Evolutionary conservation across 1,140 invertebrate species (phyloP), one percentile per base, ranked within the genome.

Genomic region (Drosophila suzukii): DNA sequence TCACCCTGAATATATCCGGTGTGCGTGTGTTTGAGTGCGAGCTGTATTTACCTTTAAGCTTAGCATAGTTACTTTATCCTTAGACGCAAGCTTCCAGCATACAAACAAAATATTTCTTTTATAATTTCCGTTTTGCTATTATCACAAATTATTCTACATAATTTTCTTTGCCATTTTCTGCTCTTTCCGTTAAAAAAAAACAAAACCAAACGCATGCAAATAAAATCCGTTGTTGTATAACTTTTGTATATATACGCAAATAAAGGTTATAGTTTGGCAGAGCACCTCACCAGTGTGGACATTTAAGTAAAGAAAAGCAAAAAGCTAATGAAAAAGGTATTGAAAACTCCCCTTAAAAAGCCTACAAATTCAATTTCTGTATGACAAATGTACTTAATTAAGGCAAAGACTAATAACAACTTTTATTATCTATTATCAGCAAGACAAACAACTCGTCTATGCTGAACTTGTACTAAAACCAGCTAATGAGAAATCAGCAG

Each of bases 381-480:
- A 17, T 68, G 3, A 11, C 38, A 12, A 34, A 13, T n/a, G 10
- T 20, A 11, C 1, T 11, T 3, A 1, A 10, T 4, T 12, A 0
- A 1, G 13, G 27, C 8, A 4, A 30, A 17, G 38, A 41, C 55
- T 76, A 49, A 76, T 56, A 2, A 24, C 20, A 15, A 8, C 20
- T 8, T 32, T 6, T 44, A 8, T 17, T 2, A 41, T 57, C 7
- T 17, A 7, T 49, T 70, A 13, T n/a, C 63, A 88, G 73, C 84
- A 84, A 91, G 90, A 92, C 57, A 93, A 93, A 75, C 93, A 93
- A 70, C 89, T 95, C 66, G 94, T 95, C 53, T 95, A 95, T 91
- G 94, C 94, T 58, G 94, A 95, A 91, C 89, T 95, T 78, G 94
- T 94, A 83, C 78, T 94, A 81, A 90, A 93, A 74, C 81, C 79